Base-by-base conservation (phyloP, 1,140 invertebrate species). In the Dinoponera quadriceps region DNA sequence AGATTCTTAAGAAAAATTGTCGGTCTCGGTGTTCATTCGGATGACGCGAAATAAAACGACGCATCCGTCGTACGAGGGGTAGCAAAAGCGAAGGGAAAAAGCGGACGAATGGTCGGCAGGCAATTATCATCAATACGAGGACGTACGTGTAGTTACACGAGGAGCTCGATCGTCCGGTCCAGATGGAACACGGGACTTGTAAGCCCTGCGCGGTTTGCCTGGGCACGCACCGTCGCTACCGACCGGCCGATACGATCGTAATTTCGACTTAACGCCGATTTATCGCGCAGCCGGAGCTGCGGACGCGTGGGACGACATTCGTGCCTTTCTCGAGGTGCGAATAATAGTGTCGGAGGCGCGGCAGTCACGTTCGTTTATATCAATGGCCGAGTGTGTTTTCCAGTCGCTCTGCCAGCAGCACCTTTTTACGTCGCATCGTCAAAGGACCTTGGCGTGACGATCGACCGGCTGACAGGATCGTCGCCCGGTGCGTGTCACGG, bases 221-320 rank as follows among this genome's bases (percentile, higher is more conserved):
- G 84, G 90, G 90, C 93, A 93, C 92, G 93, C 89, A 90, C 86
- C 55, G 54, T 82, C 87, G 86, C 89, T 86, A 83, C 87, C 84
- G 71, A 73, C 82, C 73, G 66, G 68, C 82, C 82, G 90, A 91
- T 88, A 82, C 89, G 89, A 93, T 91, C 89, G 92, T 93, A 93
- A 93, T 93, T 93, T 92, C 89, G 89, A 92, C 92, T 93, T 93
- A 93, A 91, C 91, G 84, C 88, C 91, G 89, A 92, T 93, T 93
- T 93, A 93, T 92, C 89, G 90, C 83, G 71, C 38, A 44, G 77
- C 87, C 69, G 62, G 68, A 25, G 49, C 57, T 74, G 44, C 27
- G 63, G 22, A 74, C 84, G 77, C 54, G 68, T 71, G 27, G 63
- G 55, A 85, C 78, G 38, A 25, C 38, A 62, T 27, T 60, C 82